A percentile compares a stretch with the other conserved stretches of the same genome.
phyloP scores from a whole-genome alignment of 2,797 vertebrate genomes.

The Schizothorax lantsangensis region DNA sequence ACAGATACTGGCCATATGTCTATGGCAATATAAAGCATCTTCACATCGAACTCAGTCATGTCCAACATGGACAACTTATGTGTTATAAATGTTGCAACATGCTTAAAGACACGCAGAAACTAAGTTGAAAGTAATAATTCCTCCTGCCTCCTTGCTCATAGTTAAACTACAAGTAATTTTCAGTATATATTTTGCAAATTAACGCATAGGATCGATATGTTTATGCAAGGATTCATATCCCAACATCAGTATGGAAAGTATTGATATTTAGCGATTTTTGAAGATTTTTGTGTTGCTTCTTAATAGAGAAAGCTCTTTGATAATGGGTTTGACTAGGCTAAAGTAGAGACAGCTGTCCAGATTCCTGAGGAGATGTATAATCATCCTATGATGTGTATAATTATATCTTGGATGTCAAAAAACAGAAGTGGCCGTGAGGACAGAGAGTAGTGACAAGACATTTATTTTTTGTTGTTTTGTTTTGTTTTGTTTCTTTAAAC shows the following conservation, averaged over 20 bases:
- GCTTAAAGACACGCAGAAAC: background rate
- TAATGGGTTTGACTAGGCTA: slow-evolving; percentile 77
- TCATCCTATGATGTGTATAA: slow-evolving; percentile 88
- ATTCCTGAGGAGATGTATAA: slow-evolving; percentile 90
- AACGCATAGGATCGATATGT: background rate
- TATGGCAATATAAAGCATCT: background rate
- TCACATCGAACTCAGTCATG: background rate
- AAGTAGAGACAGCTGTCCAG: slow-evolving; percentile 87
- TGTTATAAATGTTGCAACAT: slow-evolving; percentile 13
- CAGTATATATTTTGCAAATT: background rate
- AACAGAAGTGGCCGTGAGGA: slow-evolving; percentile 77
- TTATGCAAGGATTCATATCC: background rate
- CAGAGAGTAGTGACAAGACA: slow-evolving; percentile 56
- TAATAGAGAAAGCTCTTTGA: slow-evolving; percentile 76
- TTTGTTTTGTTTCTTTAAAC: slow-evolving; percentile 32
- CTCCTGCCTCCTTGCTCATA: background rate
- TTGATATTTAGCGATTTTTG: slow-evolving; percentile 4
- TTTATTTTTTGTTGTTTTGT: slow-evolving; percentile 63
- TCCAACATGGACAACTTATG: background rate
- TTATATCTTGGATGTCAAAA: slow-evolving; percentile 80
- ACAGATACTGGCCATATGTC: background rate
- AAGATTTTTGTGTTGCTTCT: slow-evolving; percentile 75
- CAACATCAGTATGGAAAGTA: background rate
- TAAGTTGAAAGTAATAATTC: background rate
- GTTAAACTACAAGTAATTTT: background rate